Evolutionary conservation across 2,888 invertebrate species (phyloP).

Genomic region (Phyllotreta striolata): DNA sequence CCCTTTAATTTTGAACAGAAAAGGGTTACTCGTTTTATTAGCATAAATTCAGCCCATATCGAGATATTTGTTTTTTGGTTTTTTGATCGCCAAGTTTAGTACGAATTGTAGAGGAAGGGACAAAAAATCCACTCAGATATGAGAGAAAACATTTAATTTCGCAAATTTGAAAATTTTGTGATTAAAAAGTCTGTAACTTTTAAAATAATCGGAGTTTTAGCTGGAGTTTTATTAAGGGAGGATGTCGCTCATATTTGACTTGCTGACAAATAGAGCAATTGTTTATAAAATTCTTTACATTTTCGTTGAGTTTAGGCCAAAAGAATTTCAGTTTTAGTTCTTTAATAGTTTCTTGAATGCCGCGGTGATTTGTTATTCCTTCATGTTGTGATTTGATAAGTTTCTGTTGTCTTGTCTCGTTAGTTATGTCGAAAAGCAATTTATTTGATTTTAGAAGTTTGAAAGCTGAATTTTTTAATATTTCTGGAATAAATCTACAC

Average conservation of each 20-base stretch:
- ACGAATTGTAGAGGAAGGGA: too few species aligned
- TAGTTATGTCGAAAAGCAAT: too few species aligned
- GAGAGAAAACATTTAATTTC: too few species aligned
- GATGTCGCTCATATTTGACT: not conserved
- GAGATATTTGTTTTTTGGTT: too few species aligned
- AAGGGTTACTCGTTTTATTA: too few species aligned
- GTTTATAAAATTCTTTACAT: not conserved
- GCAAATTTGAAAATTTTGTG: too few species aligned
- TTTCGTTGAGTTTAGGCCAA: constrained; percentile 27
- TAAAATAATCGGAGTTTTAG: too few species aligned
- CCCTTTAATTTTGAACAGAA: too few species aligned
- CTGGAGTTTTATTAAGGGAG: constrained; percentile 12
- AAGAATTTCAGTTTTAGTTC: constrained; percentile 34
- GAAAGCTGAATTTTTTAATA: constrained; percentile 19
- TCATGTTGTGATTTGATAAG: constrained; percentile 32
- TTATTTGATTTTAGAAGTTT: not conserved
- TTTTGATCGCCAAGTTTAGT: too few species aligned
- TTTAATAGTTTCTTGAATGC: constrained; percentile 35
- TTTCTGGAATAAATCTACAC: constrained; percentile 8
- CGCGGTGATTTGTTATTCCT: constrained; percentile 38
- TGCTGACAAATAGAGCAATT: not conserved
- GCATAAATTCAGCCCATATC: too few species aligned
- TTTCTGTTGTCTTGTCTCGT: not conserved
- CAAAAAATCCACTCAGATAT: too few species aligned
- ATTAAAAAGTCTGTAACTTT: too few species aligned